Conservation (phyloP, 2,113 vertebrate genomes). For the Anoura caudifer region DNA sequence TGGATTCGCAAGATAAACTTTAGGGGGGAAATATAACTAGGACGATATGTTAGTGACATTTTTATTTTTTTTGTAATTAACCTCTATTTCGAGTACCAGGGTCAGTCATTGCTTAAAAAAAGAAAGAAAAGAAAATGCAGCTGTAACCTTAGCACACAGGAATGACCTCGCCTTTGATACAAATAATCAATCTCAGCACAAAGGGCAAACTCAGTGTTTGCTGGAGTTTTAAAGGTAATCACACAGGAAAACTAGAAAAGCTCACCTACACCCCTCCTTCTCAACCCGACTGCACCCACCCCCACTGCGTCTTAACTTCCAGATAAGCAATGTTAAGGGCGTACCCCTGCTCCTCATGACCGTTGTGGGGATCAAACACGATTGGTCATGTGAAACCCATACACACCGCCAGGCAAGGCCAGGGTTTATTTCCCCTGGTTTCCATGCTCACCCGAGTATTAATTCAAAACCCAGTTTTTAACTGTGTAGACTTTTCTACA, state of each 20-base stretch:
- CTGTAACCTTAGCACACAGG: background rate
- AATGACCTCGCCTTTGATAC: background rate
- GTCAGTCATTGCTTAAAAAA: background rate
- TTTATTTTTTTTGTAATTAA: background rate
- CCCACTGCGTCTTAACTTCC: background rate
- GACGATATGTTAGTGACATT: background rate
- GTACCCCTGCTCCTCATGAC: background rate
- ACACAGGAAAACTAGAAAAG: background rate
- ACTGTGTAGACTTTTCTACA: background rate
- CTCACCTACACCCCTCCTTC: background rate
- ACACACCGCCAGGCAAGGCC: background rate
- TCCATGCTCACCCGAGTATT: background rate
- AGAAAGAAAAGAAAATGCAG: background rate
- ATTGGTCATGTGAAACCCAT: background rate
- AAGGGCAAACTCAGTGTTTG: background rate
- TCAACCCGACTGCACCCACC: accelerated
- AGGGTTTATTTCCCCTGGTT: background rate
- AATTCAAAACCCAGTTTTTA: background rate
- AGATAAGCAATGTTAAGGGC: background rate
- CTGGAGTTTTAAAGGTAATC: background rate
- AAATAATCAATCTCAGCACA: background rate
- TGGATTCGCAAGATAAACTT: background rate
- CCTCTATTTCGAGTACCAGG: background rate
- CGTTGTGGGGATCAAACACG: background rate
- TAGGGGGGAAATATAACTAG: background rate